A percentile compares a stretch with the other conserved stretches of the same genome.
Conservation (phyloP, 1,140 invertebrate genomes). For the Coboldia fuscipes region DNA sequence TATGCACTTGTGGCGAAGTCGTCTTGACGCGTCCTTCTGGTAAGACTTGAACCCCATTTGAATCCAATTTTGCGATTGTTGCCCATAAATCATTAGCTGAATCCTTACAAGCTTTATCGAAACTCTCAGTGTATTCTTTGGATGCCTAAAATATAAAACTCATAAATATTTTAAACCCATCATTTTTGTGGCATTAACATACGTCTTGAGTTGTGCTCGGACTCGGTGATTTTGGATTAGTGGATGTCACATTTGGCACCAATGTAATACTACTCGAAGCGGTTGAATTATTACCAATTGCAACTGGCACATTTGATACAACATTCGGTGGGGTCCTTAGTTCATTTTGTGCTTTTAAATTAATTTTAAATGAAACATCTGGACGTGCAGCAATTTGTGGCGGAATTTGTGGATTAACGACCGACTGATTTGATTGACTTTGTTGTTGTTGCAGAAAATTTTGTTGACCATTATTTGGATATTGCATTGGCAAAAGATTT, state of each 20-base stretch:
- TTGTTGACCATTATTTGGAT: conserved; percentile 16
- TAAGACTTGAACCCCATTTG: conserved; percentile 53
- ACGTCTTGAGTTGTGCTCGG: conserved; percentile 33
- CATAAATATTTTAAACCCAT: too few relatives aligned
- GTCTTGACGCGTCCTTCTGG: conserved; percentile 26
- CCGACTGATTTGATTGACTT: conserved; percentile 14
- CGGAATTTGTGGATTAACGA: too few relatives aligned
- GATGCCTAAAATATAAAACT: conserved; percentile 9
- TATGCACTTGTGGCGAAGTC: conserved; percentile 33
- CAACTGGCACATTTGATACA: background rate
- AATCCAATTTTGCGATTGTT: conserved; percentile 62
- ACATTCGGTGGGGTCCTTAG: too few relatives aligned
- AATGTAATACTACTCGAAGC: too few relatives aligned
- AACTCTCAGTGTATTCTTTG: conserved; percentile 23
- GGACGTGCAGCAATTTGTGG: too few relatives aligned
- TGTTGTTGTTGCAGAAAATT: conserved; percentile 15
- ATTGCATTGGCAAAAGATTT: too few relatives aligned
- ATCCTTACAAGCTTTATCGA: conserved; percentile 61
- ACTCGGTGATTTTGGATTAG: conserved; percentile 62
- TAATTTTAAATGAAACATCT: too few relatives aligned
- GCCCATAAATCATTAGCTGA: conserved; percentile 66
- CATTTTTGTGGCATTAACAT: conserved; percentile 1
- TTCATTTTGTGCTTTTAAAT: too few relatives aligned
- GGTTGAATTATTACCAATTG: too few relatives aligned
- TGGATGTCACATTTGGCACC: conserved; percentile 44